Percentiles rank a stretch among this genome's conserved stretches.
phyloP scores from a whole-genome alignment of 1,140 invertebrate genomes.

The Ectropis grisescens region DNA sequence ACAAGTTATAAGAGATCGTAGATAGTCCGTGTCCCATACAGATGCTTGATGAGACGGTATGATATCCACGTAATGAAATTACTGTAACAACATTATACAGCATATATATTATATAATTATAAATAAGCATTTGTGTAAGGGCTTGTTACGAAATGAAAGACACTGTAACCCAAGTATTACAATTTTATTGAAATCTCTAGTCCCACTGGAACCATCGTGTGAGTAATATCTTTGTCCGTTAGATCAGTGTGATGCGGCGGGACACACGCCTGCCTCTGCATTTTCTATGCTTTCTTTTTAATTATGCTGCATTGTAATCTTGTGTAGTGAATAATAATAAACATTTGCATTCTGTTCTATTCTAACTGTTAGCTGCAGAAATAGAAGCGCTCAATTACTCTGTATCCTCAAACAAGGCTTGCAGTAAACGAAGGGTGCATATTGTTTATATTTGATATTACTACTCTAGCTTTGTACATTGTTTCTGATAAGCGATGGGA shows the following conservation, averaged over 20 bases:
- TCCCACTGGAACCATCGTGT: constrained; percentile 68
- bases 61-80: constrained; percentile 69
- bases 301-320: constrained; percentile 57
- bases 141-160: constrained; percentile 65
- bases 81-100: constrained; percentile 66
- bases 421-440: constrained; percentile 70
- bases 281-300: constrained; percentile 61
- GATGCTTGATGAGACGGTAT: constrained; percentile 59
- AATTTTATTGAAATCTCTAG: constrained; percentile 66
- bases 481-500: constrained; percentile 72
- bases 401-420: constrained; percentile 68
- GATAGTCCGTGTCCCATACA: constrained; percentile 17
- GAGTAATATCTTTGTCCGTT: constrained; percentile 41
- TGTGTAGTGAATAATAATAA: constrained; percentile 62
- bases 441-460: constrained; percentile 73
- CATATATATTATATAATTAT: constrained; percentile 57
- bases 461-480: constrained; percentile 73
- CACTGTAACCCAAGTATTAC: constrained; percentile 64
- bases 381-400: constrained; percentile 69
- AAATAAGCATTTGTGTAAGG: constrained; percentile 68
- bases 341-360: constrained; percentile 66
- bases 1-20: too few relatives aligned
- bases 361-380: constrained; percentile 60
- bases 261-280: constrained; percentile 19
- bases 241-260: constrained; percentile 16